These are phyloP conservation scores for Caradrina clavipalpis DNA, from an alignment of 2,888 invertebrate genomes.

Conservation along the genomic window DNA sequence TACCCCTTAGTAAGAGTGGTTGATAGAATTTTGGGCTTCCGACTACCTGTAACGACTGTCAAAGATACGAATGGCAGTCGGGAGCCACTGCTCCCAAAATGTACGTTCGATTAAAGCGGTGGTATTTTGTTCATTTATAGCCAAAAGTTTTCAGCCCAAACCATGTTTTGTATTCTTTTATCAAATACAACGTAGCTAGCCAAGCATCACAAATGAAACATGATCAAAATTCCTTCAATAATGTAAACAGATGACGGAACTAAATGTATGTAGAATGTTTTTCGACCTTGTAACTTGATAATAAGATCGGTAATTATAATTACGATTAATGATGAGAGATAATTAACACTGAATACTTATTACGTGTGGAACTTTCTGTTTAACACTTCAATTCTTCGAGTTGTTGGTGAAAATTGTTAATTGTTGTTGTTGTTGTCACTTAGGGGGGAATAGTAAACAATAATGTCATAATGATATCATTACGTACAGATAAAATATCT, in stretches of 20 bases:
- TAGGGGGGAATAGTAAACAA: too few species aligned
- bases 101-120: background rate
- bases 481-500: too few species aligned
- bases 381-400: background rate
- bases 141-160: background rate
- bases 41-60: too few species aligned
- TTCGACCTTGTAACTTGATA: slow-evolving; percentile 41
- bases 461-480: too few species aligned
- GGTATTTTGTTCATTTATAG: background rate
- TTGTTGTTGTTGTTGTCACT: too few species aligned
- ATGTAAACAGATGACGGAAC: slow-evolving; percentile 12
- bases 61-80: too few species aligned
- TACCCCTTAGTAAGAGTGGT: too few species aligned
- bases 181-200: background rate
- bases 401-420: background rate
- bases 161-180: background rate
- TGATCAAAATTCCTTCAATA: slow-evolving; percentile 1
- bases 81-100: too few species aligned
- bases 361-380: slow-evolving; percentile 22
- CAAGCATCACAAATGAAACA: slow-evolving; percentile 3
- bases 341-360: slow-evolving; percentile 14
- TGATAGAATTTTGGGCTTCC: too few species aligned
- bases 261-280: slow-evolving; percentile 23
- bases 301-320: slow-evolving; percentile 28
- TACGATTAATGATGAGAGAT: slow-evolving; percentile 17